Evolutionary conservation across 1,140 invertebrate genomes (phyloP).

Genomic region (Thrips palmi): DNA sequence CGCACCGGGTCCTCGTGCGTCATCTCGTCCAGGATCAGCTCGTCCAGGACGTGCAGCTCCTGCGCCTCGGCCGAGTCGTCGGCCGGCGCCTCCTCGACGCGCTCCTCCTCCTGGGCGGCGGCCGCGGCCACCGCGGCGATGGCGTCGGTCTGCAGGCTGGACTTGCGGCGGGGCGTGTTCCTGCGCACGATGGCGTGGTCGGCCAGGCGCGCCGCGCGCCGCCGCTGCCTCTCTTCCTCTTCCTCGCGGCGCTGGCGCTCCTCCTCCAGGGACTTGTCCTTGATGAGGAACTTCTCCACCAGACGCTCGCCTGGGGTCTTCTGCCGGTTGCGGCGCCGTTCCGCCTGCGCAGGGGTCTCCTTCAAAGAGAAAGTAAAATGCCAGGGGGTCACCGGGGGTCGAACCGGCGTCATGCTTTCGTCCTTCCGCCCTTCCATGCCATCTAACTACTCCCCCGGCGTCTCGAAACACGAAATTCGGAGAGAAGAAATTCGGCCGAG

Average conservation of each 20-base stretch:
- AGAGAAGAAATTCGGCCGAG: too few relatives aligned
- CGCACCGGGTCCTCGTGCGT: too few relatives aligned
- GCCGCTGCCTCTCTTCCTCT: constrained; percentile 12
- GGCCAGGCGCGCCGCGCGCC: constrained; percentile 15
- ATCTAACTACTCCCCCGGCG: too few relatives aligned
- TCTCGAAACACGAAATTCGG: too few relatives aligned
- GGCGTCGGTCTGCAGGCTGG: too few relatives aligned
- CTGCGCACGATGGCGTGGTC: constrained; percentile 21
- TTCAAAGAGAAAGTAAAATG: too few relatives aligned
- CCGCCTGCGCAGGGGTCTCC: constrained; percentile 26
- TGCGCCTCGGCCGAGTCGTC: constrained; percentile 2
- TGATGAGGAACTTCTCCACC: constrained; percentile 56
- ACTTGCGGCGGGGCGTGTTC: too few relatives aligned
- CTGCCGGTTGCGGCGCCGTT: constrained; percentile 23
- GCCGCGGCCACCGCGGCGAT: too few relatives aligned
- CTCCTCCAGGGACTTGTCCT: constrained; percentile 32
- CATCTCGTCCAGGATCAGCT: too few relatives aligned
- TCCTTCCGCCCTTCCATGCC: constrained; percentile 15
- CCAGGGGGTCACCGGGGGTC: constrained; percentile 31
- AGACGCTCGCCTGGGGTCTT: constrained; percentile 50
- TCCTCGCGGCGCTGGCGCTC: constrained; percentile 16
- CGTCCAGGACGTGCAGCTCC: too few relatives aligned
- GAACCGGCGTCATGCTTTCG: constrained; percentile 10
- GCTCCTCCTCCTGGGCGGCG: too few relatives aligned
- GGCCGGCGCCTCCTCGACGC: too few relatives aligned